Evolutionary conservation across 2,888 invertebrate genomes (phyloP).

Genomic region (Tenthredo amoena): DNA sequence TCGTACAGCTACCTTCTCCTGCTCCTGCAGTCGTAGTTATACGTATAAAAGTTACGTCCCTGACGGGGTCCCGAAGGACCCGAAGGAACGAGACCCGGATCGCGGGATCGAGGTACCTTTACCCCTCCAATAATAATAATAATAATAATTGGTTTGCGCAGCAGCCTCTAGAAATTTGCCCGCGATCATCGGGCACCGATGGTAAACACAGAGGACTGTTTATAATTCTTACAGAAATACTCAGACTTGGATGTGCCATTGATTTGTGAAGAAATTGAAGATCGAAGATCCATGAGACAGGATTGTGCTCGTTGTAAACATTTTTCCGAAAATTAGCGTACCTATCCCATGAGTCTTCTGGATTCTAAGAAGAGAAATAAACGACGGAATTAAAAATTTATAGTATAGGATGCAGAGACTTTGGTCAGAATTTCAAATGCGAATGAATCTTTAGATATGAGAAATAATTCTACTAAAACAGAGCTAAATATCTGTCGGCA

Average conservation of each 20-base stretch:
- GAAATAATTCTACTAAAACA: too few species aligned
- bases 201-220: neutral
- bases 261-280: neutral
- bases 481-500: too few species aligned
- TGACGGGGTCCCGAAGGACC: slow-evolving; percentile 33
- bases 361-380: too few species aligned
- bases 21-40: neutral
- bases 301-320: neutral
- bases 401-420: too few species aligned
- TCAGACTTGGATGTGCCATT: neutral
- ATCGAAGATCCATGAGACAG: neutral
- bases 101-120: slow-evolving; percentile 59
- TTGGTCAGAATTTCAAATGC: too few species aligned
- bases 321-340: neutral
- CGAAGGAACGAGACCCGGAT: slow-evolving; percentile 3
- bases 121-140: slow-evolving; percentile 66
- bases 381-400: too few species aligned
- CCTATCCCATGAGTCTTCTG: too few species aligned
- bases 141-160: slow-evolving; percentile 69
- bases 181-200: neutral
- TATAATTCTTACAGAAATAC: neutral
- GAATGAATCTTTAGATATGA: too few species aligned
- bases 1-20: neutral
- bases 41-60: slow-evolving; percentile 8
- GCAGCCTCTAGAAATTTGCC: slow-evolving; percentile 47